Evolutionary conservation across 2,888 invertebrate genomes (phyloP).

Genomic region (Agrilus cyanescens): DNA sequence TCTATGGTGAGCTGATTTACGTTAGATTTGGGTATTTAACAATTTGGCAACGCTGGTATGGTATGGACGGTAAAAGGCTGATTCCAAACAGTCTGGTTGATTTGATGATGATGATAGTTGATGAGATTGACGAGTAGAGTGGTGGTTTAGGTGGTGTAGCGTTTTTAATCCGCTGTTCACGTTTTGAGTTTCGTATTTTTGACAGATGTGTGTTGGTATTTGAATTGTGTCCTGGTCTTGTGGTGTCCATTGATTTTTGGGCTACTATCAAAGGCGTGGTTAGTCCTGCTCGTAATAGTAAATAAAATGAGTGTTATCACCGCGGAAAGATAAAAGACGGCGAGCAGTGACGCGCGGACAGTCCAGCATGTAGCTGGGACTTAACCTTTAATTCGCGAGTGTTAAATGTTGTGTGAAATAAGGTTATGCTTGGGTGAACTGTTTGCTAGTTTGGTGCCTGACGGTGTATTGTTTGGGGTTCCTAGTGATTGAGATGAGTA

Average conservation of each 20-base stretch:
- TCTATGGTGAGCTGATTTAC: too few relatives aligned
- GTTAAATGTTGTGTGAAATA: conserved; percentile 14
- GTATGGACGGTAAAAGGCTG: too few relatives aligned
- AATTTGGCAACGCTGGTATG: too few relatives aligned
- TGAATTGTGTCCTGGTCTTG: conserved; percentile 5
- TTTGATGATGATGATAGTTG: too few relatives aligned
- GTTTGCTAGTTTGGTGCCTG: conserved; percentile 15
- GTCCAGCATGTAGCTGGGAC: conserved; percentile 8
- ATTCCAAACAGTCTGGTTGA: too few relatives aligned
- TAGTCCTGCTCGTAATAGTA: conserved; percentile 17
- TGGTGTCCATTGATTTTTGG: conserved; percentile 23
- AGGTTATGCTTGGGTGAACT: conserved; percentile 30
- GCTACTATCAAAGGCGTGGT: conserved; percentile 21
- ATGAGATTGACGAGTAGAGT: too few relatives aligned
- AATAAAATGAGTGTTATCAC: conserved; percentile 12
- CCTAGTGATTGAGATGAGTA: conserved; percentile 54
- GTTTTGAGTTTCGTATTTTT: too few relatives aligned
- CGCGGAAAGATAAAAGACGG: conserved; percentile 15
- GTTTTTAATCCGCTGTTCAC: too few relatives aligned
- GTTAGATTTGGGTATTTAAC: too few relatives aligned
- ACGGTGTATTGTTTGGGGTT: conserved; percentile 6
- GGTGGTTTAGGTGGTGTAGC: too few relatives aligned
- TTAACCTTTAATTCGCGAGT: conserved; percentile 7
- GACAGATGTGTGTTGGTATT: too few relatives aligned
- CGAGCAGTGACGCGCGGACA: conserved; percentile 4